Conservation (phyloP, 2,113 vertebrate genomes). For the Salvator merianae region DNA sequence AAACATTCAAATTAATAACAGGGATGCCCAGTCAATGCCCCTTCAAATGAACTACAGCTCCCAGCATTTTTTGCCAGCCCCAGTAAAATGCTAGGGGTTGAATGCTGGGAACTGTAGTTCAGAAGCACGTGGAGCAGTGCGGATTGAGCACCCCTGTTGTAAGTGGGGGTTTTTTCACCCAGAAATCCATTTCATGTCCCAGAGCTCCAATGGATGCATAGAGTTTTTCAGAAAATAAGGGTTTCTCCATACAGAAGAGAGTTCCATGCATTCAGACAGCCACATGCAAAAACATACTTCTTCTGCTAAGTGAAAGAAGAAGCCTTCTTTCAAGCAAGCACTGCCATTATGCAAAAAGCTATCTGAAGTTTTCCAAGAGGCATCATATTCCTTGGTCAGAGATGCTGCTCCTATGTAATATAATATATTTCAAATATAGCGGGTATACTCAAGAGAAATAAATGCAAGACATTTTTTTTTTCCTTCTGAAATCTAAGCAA, state of each 20-base stretch:
- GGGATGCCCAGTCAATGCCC: too few relatives aligned
- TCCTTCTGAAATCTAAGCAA: background rate
- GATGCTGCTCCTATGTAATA: background rate
- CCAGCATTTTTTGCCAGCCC: too few relatives aligned
- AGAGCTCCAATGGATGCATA: background rate
- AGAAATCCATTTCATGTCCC: background rate
- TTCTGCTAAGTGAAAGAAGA: background rate
- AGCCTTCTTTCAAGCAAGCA: background rate
- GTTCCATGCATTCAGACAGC: background rate
- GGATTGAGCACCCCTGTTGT: too few relatives aligned
- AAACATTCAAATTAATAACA: too few relatives aligned
- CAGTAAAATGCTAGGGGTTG: too few relatives aligned
- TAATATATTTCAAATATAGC: background rate
- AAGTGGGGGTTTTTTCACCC: background rate
- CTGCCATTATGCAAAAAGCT: background rate
- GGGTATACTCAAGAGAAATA: background rate
- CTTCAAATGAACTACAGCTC: too few relatives aligned
- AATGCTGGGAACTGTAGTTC: too few relatives aligned
- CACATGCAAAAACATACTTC: background rate
- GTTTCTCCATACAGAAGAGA: background rate
- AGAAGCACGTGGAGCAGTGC: too few relatives aligned
- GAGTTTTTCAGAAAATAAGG: background rate
- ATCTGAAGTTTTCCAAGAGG: background rate
- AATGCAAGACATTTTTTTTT: background rate
- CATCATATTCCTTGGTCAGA: background rate